Percentiles rank a stretch among this genome's conserved stretches.
These are phyloP conservation scores for Pterois miles DNA, from an alignment of 2,797 vertebrate genomes.

Conservation along the genomic window DNA sequence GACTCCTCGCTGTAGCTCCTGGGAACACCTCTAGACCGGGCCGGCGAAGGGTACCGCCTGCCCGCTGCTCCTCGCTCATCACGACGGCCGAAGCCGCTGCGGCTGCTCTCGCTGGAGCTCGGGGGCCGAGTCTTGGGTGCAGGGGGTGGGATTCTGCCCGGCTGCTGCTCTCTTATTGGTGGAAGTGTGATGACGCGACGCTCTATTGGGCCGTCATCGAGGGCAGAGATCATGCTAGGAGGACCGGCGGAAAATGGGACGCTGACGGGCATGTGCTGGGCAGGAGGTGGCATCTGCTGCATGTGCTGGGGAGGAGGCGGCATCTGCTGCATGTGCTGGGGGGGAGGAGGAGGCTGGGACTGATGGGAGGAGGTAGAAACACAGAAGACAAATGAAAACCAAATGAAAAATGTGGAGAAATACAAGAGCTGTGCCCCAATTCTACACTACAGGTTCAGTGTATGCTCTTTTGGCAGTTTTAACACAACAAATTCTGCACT, in stretches of 20 bases:
- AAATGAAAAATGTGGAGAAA: neutral
- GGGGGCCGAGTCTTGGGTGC: conserved; percentile 68
- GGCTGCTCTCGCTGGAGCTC: conserved; percentile 78
- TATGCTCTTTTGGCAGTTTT: neutral
- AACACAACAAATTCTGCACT: neutral
- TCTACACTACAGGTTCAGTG: neutral
- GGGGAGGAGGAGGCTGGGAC: conserved; percentile 37
- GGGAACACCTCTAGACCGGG: conserved; percentile 72
- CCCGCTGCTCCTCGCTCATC: conserved; percentile 54
- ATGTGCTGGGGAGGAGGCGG: neutral
- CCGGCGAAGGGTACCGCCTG: conserved; percentile 73
- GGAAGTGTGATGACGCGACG: conserved; percentile 87
- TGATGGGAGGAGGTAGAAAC: conserved; percentile 8
- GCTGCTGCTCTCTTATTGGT: conserved; percentile 76
- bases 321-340: conserved; percentile 13
- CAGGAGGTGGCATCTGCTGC: conserved; percentile 27
- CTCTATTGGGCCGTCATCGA: conserved; percentile 83
- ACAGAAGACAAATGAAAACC: conserved; percentile 1
- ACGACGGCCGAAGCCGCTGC: conserved; percentile 68
- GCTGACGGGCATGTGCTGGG: conserved; percentile 68
- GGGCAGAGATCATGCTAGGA: conserved; percentile 92
- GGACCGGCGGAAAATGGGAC: conserved; percentile 82
- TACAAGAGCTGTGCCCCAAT: neutral
- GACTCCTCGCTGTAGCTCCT: conserved; percentile 87
- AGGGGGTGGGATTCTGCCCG: conserved; percentile 56